Evolutionary conservation across 2,797 vertebrate genomes (phyloP).

Genomic region (Alauda arvensis): DNA sequence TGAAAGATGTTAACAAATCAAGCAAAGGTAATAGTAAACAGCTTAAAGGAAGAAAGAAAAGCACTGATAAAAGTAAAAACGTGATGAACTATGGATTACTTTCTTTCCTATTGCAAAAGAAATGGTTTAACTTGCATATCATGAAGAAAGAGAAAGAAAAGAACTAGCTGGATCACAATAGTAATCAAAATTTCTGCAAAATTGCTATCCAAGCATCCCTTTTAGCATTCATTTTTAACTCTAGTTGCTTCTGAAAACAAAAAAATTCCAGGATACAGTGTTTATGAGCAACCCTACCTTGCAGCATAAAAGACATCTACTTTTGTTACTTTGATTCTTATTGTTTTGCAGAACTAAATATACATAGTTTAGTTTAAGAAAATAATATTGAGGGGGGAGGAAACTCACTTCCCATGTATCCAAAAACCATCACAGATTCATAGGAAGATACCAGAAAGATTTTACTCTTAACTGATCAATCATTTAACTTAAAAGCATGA

Average conservation of each 20-base stretch:
- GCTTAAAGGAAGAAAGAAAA: slow-evolving; percentile 52
- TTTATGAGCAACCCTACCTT: neutral
- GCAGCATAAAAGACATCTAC: neutral
- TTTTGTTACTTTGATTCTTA: neutral
- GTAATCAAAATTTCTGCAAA: neutral
- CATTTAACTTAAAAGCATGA: neutral
- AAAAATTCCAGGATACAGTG: neutral
- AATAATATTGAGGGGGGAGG: neutral
- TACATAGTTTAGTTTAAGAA: neutral
- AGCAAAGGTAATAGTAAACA: slow-evolving; percentile 51
- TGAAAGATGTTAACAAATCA: slow-evolving; percentile 62
- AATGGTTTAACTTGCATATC: slow-evolving; percentile 26
- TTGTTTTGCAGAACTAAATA: neutral
- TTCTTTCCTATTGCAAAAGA: slow-evolving; percentile 37
- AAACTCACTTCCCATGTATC: neutral
- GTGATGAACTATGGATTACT: slow-evolving; percentile 34
- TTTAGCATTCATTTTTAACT: neutral
- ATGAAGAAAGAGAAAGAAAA: slow-evolving; percentile 23
- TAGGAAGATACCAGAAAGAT: neutral
- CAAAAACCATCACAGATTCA: neutral
- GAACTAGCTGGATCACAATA: neutral
- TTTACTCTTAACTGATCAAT: neutral
- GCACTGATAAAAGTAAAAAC: slow-evolving; percentile 33
- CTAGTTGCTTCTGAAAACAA: neutral
- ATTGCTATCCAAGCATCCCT: neutral